These are phyloP conservation scores for Poicephalus meyeri DNA, from an alignment of 2,113 vertebrate species.

Conservation along the genomic window DNA sequence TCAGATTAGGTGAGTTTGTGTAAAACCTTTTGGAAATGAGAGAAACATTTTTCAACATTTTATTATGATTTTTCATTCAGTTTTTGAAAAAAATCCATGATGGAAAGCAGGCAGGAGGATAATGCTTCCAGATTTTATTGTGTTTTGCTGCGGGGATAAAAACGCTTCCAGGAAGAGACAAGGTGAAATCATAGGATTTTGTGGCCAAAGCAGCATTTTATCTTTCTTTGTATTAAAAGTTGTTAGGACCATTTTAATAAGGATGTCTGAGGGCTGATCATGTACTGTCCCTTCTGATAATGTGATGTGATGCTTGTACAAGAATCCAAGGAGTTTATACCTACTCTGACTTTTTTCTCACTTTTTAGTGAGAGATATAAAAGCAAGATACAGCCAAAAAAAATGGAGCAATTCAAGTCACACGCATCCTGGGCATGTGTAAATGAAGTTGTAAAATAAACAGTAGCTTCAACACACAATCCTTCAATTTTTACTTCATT, in stretches of 20 bases:
- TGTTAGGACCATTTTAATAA: not conserved
- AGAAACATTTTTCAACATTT: not conserved
- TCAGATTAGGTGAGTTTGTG: not conserved
- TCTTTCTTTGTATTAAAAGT: not conserved
- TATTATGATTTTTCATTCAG: not conserved
- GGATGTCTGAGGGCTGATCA: not conserved
- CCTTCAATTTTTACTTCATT: slow-evolving; percentile 10
- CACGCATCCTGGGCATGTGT: not conserved
- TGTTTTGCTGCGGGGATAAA: not conserved
- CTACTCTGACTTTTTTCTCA: not conserved
- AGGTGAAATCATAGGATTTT: not conserved
- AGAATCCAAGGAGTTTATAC: not conserved
- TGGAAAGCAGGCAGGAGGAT: not conserved
- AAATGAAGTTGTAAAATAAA: slow-evolving; percentile 46
- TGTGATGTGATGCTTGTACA: not conserved
- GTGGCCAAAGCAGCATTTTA: not conserved
- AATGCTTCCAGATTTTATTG: not conserved
- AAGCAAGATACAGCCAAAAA: not conserved
- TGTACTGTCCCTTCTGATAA: not conserved
- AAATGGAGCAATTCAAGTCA: not conserved
- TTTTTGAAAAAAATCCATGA: not conserved
- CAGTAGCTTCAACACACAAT: not conserved
- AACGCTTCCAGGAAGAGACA: not conserved
- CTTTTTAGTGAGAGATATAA: not conserved
- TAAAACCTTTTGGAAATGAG: not conserved